phyloP scores from a whole-genome alignment of 2,113 vertebrate genomes.

The Grantiella picta region DNA sequence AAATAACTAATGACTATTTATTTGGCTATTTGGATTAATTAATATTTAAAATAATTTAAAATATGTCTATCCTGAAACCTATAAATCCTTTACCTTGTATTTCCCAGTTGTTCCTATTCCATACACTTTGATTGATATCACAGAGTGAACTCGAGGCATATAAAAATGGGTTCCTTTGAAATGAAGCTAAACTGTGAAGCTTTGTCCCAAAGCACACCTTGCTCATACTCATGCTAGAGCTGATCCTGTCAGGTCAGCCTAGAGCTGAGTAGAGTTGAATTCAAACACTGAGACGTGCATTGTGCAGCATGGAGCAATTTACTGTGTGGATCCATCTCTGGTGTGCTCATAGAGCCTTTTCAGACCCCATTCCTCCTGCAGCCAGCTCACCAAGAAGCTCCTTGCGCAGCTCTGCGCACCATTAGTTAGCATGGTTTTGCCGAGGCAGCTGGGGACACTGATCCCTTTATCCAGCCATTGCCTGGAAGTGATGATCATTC shows the following conservation, averaged over 20 bases:
- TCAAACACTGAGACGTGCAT: fast-evolving
- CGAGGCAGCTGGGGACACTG: not conserved
- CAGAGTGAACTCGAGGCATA: not conserved
- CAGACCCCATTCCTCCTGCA: not conserved
- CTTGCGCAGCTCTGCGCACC: not conserved
- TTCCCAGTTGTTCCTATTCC: not conserved
- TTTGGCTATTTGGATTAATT: not conserved
- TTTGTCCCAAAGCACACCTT: not conserved
- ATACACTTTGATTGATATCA: not conserved
- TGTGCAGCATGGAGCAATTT: not conserved
- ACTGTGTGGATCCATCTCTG: not conserved
- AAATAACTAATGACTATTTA: not conserved
- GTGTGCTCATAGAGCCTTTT: not conserved
- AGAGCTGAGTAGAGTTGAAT: not conserved
- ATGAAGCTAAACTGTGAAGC: not conserved
- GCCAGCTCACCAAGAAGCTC: not conserved
- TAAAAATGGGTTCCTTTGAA: not conserved
- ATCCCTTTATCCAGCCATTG: fast-evolving
- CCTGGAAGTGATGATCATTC: fast-evolving
- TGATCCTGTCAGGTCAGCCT: not conserved
- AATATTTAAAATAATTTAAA: not conserved
- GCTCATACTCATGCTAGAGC: not conserved
- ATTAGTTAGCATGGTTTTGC: not conserved
- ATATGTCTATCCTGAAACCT: not conserved
- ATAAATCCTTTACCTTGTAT: not conserved